Conservation (phyloP, 2,888 invertebrate species). For the Synanthedon vespiformis region DNA sequence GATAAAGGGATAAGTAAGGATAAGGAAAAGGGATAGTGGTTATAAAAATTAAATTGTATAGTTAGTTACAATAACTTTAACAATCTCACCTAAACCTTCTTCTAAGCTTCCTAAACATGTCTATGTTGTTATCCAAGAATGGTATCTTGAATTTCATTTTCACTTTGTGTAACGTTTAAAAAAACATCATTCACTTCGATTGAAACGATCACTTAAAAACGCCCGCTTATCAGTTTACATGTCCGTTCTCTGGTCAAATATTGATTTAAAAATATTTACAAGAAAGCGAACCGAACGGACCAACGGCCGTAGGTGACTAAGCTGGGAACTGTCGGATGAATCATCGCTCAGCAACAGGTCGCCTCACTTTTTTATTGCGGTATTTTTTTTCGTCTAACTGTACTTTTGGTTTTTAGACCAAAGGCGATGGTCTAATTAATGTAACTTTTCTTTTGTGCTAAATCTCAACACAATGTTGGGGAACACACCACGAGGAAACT, state of each 20-base stretch:
- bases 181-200: not conserved
- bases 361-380: constrained; percentile 53
- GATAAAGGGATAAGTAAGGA: too few relatives aligned
- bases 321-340: constrained; percentile 29
- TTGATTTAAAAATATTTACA: constrained; percentile 46
- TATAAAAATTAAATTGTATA: too few relatives aligned
- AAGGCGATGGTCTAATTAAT: constrained; percentile 32
- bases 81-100: constrained; percentile 26
- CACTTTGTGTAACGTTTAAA: constrained; percentile 8
- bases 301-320: constrained; percentile 39
- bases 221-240: constrained; percentile 13
- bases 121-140: constrained; percentile 17
- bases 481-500: too few relatives aligned
- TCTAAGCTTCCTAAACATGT: constrained; percentile 27
- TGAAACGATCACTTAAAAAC: not conserved
- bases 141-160: constrained; percentile 37
- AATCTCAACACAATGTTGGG: not conserved
- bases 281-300: constrained; percentile 33
- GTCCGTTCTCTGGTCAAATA: constrained; percentile 35
- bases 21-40: too few relatives aligned
- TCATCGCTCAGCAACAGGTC: constrained; percentile 45
- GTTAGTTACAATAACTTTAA: too few relatives aligned
- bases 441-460: constrained; percentile 9
- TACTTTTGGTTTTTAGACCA: constrained; percentile 22
- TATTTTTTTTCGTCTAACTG: constrained; percentile 49